Evolutionary conservation across 2,888 invertebrate genomes (phyloP), one percentile per base, ranked within the genome.

Genomic region (Physocephala rufipes): DNA sequence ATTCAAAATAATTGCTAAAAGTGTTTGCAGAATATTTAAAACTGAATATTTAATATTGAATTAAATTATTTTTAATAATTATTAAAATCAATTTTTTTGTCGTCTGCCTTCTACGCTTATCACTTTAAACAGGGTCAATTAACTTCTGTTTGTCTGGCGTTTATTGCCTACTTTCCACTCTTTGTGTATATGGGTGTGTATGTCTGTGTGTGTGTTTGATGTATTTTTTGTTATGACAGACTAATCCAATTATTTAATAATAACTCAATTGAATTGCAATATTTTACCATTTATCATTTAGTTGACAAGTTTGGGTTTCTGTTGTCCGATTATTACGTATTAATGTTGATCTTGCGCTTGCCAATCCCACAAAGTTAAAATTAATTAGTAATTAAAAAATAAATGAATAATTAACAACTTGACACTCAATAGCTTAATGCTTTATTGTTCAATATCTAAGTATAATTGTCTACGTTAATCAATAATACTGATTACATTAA

Each of bases 221-320:
- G 59, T 59, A 4, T 43, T 58, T 24, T 9, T 58, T 58, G 58
- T 58, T 28, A 24, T 24, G 24, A 58, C 58, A 58, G 28, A 58
- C 28, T 58, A 26, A 28, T 9, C 24, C 53, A 53, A 53, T 53
- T 58, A 58, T 16, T 24, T 58, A 58, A 28, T 58, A 58, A 58
- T 21, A 58, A 58, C 24, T 67, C 58, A 58, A 67, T 67, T 67
- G 55, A 67, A 67, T 67, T 58, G 67, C 67, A 45, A 67, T 67
- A 58, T 67, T 67, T 67, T 26, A 55, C 43, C 67, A 67, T 58
- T 49, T 21, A 49, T 64, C 64, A 49, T 26, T 47, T n/a, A 28
- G 24, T 67, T 55, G 67, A 67, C 67, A 43, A 53, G 55, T 55
- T 67, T 28, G 36, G 21, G n/a, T 30, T 30, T 30, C 28, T 19